phyloP scores from a whole-genome alignment of 2,888 invertebrate genomes.

The Zygaena filipendulae region DNA sequence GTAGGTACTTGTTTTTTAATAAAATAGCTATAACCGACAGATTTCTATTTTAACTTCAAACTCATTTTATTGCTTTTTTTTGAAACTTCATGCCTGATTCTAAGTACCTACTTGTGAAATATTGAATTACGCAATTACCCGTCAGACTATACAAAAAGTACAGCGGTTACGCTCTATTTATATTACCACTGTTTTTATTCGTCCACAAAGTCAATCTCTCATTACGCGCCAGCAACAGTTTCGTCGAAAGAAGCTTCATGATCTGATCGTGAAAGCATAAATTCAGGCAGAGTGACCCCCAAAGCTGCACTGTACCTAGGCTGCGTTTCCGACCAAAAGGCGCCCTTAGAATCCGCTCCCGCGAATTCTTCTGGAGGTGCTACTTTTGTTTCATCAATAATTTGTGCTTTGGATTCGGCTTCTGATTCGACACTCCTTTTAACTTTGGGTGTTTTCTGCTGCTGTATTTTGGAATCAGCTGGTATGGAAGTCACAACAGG shows the following conservation, averaged over 20 bases:
- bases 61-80: constrained; percentile 23
- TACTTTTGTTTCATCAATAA: constrained; percentile 43
- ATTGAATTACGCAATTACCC: constrained; percentile 20
- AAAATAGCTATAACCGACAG: too few species aligned
- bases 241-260: constrained; percentile 76
- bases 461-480: constrained; percentile 11
- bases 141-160: constrained; percentile 38
- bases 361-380: constrained; percentile 63
- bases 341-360: constrained; percentile 67
- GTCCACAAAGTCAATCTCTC: constrained; percentile 34
- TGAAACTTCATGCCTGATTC: constrained; percentile 22
- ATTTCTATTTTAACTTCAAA: too few species aligned
- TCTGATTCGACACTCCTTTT: constrained; percentile 45
- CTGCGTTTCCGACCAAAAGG: constrained; percentile 74
- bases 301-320: constrained; percentile 72
- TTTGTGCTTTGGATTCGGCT: constrained; percentile 34
- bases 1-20: too few species aligned
- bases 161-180: constrained; percentile 59
- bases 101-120: constrained; percentile 2
- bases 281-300: constrained; percentile 73
- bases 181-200: constrained; percentile 30
- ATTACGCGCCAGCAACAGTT: constrained; percentile 52
- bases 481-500: constrained; percentile 22
- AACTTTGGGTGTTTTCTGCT: constrained; percentile 25
- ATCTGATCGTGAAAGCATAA: constrained; percentile 75